These are phyloP conservation scores for Callocephalon fimbriatum DNA, from an alignment of 2,113 vertebrate species.

Conservation along the genomic window DNA sequence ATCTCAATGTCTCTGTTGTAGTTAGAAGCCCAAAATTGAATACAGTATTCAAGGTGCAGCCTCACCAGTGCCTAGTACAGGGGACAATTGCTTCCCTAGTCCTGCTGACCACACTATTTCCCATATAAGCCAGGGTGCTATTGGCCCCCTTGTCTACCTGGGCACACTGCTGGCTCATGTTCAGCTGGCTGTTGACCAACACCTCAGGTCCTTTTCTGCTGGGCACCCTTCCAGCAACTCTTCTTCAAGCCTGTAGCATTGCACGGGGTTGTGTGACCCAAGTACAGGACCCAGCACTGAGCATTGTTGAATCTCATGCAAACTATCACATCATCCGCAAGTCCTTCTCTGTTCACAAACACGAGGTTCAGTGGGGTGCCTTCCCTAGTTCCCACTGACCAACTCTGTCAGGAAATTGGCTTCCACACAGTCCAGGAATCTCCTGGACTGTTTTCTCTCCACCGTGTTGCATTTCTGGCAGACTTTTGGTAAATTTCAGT, in stretches of 20 bases:
- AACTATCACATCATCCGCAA: not conserved
- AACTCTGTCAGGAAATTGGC: not conserved
- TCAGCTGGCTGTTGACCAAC: not conserved
- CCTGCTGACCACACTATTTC: not conserved
- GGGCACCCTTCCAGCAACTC: not conserved
- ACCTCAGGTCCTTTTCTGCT: not conserved
- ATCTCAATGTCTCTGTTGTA: not conserved
- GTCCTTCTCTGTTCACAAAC: not conserved
- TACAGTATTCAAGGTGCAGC: not conserved
- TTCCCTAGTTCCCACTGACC: not conserved
- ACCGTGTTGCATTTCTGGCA: not conserved
- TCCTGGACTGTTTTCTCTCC: not conserved
- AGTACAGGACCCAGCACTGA: not conserved
- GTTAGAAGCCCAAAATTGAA: not conserved
- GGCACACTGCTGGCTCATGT: not conserved
- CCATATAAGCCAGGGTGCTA: not conserved
- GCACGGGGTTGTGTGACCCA: not conserved
- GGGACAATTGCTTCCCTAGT: not conserved
- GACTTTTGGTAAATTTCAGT: not conserved
- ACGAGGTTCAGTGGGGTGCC: fast-evolving
- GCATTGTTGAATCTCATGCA: not conserved
- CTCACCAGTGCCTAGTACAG: not conserved
- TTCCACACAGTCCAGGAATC: not conserved
- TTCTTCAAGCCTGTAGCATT: not conserved
- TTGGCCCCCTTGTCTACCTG: not conserved